Evolutionary conservation across 2,113 vertebrate genomes (phyloP).

Genomic region (Orycteropus afer): DNA sequence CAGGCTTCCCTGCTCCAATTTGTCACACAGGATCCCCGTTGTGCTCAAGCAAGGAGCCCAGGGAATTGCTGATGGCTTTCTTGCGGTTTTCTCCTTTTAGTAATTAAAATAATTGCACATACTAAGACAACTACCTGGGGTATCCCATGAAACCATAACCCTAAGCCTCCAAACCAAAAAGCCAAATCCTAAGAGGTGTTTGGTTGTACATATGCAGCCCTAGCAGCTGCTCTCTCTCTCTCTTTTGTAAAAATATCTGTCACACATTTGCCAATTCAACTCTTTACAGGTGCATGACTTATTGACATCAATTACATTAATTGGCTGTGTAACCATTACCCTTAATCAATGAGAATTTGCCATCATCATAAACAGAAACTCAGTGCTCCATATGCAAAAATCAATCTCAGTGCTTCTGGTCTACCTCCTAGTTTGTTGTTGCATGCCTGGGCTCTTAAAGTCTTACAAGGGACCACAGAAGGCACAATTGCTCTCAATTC

Average conservation of each 20-base stretch:
- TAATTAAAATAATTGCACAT: background rate
- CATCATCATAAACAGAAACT: background rate
- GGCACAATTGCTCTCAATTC: background rate
- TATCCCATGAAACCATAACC: background rate
- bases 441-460: background rate
- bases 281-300: background rate
- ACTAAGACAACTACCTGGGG: background rate
- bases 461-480: background rate
- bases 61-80: background rate
- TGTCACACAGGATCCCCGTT: background rate
- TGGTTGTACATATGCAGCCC: background rate
- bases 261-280: background rate
- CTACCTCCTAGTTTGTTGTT: background rate
- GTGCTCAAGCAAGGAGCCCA: background rate
- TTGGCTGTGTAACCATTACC: background rate
- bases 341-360: background rate
- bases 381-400: background rate
- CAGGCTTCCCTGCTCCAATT: background rate
- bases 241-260: background rate
- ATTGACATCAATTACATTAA: background rate
- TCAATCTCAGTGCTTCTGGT: background rate
- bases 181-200: background rate
- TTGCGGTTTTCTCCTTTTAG: background rate
- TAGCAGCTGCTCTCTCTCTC: background rate
- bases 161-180: background rate